These are phyloP conservation scores for Pangasianodon gigas DNA, from an alignment of 2,113 vertebrate genomes.

Conservation along the genomic window DNA sequence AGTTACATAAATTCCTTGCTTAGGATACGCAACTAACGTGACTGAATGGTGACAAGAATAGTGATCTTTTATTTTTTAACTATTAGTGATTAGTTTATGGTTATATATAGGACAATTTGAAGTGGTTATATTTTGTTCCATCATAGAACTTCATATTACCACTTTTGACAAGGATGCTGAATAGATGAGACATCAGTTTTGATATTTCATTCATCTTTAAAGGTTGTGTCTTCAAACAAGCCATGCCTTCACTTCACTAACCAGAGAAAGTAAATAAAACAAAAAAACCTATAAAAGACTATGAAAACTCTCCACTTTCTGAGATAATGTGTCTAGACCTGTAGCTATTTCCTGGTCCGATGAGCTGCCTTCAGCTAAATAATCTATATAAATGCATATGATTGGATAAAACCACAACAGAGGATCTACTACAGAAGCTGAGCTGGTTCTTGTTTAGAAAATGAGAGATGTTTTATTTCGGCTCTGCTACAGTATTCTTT, in stretches of 20 bases:
- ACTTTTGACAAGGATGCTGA: neutral
- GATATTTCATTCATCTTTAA: neutral
- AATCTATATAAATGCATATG: neutral
- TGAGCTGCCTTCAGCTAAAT: neutral
- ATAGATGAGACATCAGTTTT: neutral
- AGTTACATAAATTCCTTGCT: neutral
- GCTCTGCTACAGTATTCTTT: neutral
- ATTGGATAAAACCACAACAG: neutral
- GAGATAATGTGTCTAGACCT: neutral
- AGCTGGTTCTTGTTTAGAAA: neutral
- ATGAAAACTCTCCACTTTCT: neutral
- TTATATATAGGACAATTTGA: neutral
- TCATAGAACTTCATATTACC: neutral
- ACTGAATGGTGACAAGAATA: neutral
- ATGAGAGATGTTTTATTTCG: neutral
- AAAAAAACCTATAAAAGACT: neutral
- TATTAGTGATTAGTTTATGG: neutral
- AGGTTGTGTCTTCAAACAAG: neutral
- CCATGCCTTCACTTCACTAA: neutral
- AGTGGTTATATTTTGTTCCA: neutral
- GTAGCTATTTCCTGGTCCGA: neutral
- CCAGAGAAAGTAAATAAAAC: neutral
- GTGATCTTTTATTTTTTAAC: neutral
- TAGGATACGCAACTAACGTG: neutral
- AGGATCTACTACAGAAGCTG: neutral